phyloP scores from a whole-genome alignment of 1,140 invertebrate species.

The Trachymyrmex septentrionalis region DNA sequence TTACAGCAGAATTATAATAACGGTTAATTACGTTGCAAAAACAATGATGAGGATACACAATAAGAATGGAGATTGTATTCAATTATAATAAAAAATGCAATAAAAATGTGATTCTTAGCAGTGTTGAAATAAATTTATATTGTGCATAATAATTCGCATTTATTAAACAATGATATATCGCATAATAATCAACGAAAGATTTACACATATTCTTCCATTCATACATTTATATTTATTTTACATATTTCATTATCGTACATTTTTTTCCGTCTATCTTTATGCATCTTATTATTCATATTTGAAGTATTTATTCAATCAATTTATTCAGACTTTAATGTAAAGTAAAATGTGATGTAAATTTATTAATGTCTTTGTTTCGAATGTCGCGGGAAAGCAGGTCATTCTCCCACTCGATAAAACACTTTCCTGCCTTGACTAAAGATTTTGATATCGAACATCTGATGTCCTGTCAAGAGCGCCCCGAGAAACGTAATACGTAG shows the following conservation, averaged over 20 bases:
- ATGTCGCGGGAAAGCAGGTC: neutral
- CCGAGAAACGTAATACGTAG: neutral
- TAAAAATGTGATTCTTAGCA: neutral
- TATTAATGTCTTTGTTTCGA: neutral
- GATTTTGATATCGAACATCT: conserved; percentile 19
- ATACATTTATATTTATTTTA: neutral
- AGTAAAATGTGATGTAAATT: neutral
- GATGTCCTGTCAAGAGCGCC: neutral
- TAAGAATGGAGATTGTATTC: neutral
- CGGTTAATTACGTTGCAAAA: neutral
- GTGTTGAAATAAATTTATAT: neutral
- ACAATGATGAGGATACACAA: neutral
- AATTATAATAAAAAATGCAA: neutral
- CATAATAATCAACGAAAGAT: too few relatives aligned
- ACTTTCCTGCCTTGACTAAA: neutral
- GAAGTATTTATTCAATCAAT: neutral
- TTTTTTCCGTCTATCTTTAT: neutral
- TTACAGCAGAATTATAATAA: neutral
- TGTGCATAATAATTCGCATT: neutral
- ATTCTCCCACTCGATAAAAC: conserved; percentile 3
- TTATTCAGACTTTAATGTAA: neutral
- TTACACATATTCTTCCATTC: neutral
- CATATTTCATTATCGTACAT: neutral
- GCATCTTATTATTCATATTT: neutral
- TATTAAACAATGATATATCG: neutral